A percentile compares a stretch with the other conserved stretches of the same genome.
phyloP scores from a whole-genome alignment of 2,888 invertebrate species.

The Agrypnus murinus region DNA sequence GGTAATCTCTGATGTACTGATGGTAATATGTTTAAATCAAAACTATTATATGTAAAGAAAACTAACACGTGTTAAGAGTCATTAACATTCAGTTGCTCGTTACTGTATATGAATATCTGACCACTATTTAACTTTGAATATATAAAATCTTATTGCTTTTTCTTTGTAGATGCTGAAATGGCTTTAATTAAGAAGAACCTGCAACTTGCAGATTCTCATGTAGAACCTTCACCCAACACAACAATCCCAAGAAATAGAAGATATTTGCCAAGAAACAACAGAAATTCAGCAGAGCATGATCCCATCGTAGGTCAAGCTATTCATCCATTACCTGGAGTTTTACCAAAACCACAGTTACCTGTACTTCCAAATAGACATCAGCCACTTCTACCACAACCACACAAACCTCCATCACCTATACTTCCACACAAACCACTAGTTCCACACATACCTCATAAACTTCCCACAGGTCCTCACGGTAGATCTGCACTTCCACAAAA shows the following conservation, averaged over 20 bases:
- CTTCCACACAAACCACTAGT: too few species aligned
- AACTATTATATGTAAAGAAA: too few species aligned
- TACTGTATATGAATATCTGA: too few species aligned
- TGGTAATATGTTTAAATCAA: too few species aligned
- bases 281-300: background rate
- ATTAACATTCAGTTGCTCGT: too few species aligned
- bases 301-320: conserved; percentile 4
- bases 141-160: too few species aligned
- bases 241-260: background rate
- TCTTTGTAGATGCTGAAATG: conserved; percentile 24
- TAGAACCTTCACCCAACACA: background rate
- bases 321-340: background rate
- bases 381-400: background rate
- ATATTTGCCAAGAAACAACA: background rate
- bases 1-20: too few species aligned
- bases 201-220: background rate
- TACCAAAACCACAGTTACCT: background rate
- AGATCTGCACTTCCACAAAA: background rate
- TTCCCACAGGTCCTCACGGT: too few species aligned
- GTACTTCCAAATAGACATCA: background rate
- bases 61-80: too few species aligned
- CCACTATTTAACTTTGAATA: too few species aligned
- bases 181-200: conserved; percentile 1
- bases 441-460: background rate
- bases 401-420: too few species aligned